phyloP scores from a whole-genome alignment of 1,140 invertebrate genomes.

The Neodiprion lecontei region DNA sequence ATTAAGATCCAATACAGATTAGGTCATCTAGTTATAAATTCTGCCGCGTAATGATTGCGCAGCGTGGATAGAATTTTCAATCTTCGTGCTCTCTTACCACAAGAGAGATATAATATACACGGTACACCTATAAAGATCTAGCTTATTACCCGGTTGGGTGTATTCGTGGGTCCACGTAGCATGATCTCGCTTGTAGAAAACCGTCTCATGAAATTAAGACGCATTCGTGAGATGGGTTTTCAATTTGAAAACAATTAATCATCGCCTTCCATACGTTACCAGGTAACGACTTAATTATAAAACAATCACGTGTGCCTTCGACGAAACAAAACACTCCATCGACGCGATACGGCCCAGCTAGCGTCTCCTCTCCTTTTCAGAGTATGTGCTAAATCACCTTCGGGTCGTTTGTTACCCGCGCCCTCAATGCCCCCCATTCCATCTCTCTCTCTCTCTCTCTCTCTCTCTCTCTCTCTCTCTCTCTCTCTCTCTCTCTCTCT shows the following conservation, averaged over 20 bases:
- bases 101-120: too few relatives aligned
- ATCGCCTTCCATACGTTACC: slow-evolving; percentile 29
- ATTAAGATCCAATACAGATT: not conserved
- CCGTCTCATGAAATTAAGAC: slow-evolving; percentile 51
- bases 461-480: not conserved
- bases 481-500: not conserved
- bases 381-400: slow-evolving; percentile 61
- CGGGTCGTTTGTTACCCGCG: slow-evolving; percentile 57
- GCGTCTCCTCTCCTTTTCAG: slow-evolving; percentile 21
- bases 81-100: too few relatives aligned
- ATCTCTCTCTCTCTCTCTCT: not conserved
- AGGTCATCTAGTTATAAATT: slow-evolving; percentile 1
- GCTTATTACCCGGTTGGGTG: too few relatives aligned
- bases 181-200: not conserved
- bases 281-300: slow-evolving; percentile 62
- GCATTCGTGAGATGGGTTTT: slow-evolving; percentile 54
- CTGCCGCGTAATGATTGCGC: slow-evolving; percentile 1
- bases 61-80: not conserved
- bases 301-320: slow-evolving; percentile 56
- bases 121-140: too few relatives aligned
- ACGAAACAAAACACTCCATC: too few relatives aligned
- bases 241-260: slow-evolving; percentile 63
- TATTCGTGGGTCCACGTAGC: too few relatives aligned
- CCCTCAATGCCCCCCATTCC: slow-evolving; percentile 10
- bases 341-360: not conserved